A percentile compares a stretch with the other conserved stretches of the same genome.
These are phyloP conservation scores for Enhydra lutris DNA, from an alignment of 2,113 vertebrate species.

Conservation along the genomic window DNA sequence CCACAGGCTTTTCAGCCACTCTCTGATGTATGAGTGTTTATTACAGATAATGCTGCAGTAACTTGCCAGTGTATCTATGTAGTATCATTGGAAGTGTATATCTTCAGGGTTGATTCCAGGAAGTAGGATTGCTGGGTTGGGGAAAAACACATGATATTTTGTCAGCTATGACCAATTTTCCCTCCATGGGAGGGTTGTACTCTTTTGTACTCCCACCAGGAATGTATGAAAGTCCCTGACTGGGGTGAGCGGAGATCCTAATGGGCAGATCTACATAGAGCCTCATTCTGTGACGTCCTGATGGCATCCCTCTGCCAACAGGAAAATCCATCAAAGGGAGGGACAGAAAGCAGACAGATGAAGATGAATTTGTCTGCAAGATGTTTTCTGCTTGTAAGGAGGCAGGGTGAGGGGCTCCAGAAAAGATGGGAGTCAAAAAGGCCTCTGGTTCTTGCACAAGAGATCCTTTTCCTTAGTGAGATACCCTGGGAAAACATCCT, in stretches of 20 bases:
- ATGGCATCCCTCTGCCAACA: no score
- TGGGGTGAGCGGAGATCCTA: background rate
- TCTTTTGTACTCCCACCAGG: background rate
- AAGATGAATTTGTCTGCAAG: background rate
- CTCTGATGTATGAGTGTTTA: background rate
- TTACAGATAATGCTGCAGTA: accelerated
- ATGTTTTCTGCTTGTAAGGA: background rate
- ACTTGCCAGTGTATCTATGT: background rate
- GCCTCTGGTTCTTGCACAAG: background rate
- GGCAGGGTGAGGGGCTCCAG: background rate
- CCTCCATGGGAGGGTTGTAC: background rate
- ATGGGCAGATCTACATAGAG: background rate
- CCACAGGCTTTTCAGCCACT: background rate
- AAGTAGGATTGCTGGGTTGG: background rate
- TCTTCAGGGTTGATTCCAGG: background rate
- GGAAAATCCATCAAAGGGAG: background rate
- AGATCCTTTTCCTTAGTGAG: background rate
- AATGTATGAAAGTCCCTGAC: background rate
- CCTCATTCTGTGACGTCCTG: background rate
- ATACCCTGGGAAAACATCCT: background rate
- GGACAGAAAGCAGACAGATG: background rate
- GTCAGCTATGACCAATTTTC: background rate
- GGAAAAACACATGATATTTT: background rate
- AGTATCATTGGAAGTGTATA: background rate
- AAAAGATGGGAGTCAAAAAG: background rate